Evolutionary conservation across 2,888 invertebrate genomes (phyloP).

Genomic region (Biston stratarius): DNA sequence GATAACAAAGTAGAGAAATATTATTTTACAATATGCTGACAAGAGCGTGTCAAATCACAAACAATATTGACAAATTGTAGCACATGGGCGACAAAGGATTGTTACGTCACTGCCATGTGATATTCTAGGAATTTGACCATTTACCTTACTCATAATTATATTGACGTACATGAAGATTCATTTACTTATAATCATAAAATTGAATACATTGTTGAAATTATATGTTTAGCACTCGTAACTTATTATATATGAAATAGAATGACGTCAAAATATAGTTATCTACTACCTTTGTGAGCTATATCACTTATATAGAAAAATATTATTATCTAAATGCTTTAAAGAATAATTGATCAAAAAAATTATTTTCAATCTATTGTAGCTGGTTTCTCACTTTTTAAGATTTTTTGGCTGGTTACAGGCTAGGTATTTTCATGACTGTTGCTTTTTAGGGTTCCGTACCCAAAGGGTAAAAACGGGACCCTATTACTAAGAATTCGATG

Average conservation of each 20-base stretch:
- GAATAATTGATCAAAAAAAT: too few relatives aligned
- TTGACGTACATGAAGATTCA: constrained; percentile 17
- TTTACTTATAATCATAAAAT: constrained; percentile 19
- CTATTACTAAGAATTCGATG: too few relatives aligned
- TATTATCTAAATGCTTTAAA: neutral
- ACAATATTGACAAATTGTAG: constrained; percentile 28
- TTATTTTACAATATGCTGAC: constrained; percentile 26
- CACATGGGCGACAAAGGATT: constrained; percentile 14
- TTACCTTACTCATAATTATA: constrained; percentile 7
- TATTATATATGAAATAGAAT: constrained; percentile 11
- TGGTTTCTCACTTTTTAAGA: too few relatives aligned
- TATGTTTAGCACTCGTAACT: constrained; percentile 8
- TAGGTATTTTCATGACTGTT: too few relatives aligned
- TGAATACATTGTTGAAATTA: constrained; percentile 14
- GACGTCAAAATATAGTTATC: neutral
- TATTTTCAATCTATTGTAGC: too few relatives aligned
- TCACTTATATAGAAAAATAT: neutral
- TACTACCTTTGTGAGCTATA: neutral
- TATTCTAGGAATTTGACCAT: constrained; percentile 25
- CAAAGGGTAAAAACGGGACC: too few relatives aligned
- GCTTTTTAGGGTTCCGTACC: too few relatives aligned
- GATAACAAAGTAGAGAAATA: constrained; percentile 16
- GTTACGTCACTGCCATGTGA: constrained; percentile 25
- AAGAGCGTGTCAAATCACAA: constrained; percentile 25
- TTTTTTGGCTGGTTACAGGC: too few relatives aligned